Conservation (phyloP, 2,888 invertebrate genomes). For the Axea sp. region DNA sequence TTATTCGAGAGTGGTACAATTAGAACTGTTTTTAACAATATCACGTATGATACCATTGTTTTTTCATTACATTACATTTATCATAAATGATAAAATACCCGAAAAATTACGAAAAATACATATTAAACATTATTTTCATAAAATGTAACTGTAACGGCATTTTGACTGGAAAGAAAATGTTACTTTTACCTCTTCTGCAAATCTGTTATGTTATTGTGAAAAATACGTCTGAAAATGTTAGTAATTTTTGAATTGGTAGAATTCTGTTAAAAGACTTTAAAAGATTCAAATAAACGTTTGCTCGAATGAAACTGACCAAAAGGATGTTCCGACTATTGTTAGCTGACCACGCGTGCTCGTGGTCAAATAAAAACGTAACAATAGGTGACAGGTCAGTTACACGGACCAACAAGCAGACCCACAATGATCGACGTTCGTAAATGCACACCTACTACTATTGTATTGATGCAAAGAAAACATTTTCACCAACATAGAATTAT, state of each 20-base stretch:
- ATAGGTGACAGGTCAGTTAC: constrained; percentile 71
- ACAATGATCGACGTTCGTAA: constrained; percentile 70
- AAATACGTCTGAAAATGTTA: constrained; percentile 37
- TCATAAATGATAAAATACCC: too few species aligned
- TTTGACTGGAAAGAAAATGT: constrained; percentile 52
- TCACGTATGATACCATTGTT: too few species aligned
- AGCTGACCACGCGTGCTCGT: constrained; percentile 68
- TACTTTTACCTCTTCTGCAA: constrained; percentile 22
- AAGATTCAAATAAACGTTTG: constrained; percentile 68
- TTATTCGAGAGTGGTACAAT: too few species aligned
- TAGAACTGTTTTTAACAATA: too few species aligned
- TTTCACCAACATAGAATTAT: constrained; percentile 64
- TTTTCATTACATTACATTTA: too few species aligned
- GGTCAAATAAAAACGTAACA: constrained; percentile 64
- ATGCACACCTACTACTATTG: constrained; percentile 65
- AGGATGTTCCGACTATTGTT: constrained; percentile 64
- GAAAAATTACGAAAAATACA: too few species aligned
- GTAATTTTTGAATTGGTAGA: constrained; percentile 19
- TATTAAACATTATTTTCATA: too few species aligned
- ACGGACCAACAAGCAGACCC: constrained; percentile 70
- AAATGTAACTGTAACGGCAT: constrained; percentile 32
- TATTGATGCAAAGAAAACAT: constrained; percentile 65
- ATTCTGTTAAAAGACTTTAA: constrained; percentile 47
- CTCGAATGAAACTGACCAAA: constrained; percentile 68
- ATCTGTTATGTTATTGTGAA: constrained; percentile 31